Base-by-base conservation (phyloP, 2,113 vertebrate genomes). In the Notiomystis cincta region DNA sequence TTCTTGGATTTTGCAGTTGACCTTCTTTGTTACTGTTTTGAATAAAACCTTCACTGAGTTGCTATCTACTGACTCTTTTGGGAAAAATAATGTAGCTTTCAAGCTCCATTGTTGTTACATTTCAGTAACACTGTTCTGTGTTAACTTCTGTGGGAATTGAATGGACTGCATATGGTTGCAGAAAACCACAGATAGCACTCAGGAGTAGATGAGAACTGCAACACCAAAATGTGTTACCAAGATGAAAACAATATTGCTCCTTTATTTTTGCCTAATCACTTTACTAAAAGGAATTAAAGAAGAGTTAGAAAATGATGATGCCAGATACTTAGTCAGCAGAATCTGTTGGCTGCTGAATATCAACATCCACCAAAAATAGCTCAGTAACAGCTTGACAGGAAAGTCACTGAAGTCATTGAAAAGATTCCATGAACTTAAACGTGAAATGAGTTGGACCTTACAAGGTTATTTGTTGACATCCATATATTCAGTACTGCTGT, bases 301-400 rank as follows among this genome's bases (percentile, higher is more conserved):
- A 44, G 87, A 91, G 87, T 92, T 89, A n/a, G 93, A 95, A 97
- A 96, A 89, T 75, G 44, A 61, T 90, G 89, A 76, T 75, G 92
- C 85, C 85, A 92, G 75, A 80, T 82, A 80, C 38, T 20, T 42
- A 56, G 76, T 95, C 95, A 95, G 95, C 93, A 96, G 82, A 96
- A 90, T 96, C 71, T 88, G 75, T 40, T 92, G 85, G 85, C 92
- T 90, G 90, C 95, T 75, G 67, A 96, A 90, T 86, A 90, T 75
- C 87, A 94, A 75, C 93, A 83, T 96, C 76, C 44, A 81, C 93
- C 95, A 95, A 94, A 97, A 97, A 97, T 93, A 96, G 95, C 93
- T 93, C 92, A 73, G 79, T 77, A 87, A 83, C 75, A 82, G 58
- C 93, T 73, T 62, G 47, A 58, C 60, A 19, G 58, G 71, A 96